phyloP scores from a whole-genome alignment of 1,140 invertebrate species.

The Psilanteris sp. region DNA sequence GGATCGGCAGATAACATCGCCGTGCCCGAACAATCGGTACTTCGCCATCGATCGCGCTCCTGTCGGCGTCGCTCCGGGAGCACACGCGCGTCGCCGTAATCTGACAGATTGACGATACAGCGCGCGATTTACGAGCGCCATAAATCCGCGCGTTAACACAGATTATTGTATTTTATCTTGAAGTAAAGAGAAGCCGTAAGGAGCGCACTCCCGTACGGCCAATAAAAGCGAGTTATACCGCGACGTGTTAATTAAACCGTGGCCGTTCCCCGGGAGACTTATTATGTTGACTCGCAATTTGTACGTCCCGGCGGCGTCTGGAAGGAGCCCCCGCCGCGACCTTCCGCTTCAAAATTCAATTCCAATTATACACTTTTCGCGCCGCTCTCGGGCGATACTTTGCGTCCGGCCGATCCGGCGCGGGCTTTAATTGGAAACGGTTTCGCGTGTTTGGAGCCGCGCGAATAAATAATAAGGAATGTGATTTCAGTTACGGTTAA shows the following conservation, averaged over 20 bases:
- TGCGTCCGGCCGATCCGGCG: no score
- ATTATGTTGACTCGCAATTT: conserved; percentile 30
- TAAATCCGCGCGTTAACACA: conserved; percentile 55
- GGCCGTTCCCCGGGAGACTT: conserved; percentile 32
- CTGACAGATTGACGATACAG: conserved; percentile 60
- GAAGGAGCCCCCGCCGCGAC: no score
- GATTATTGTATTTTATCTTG: conserved; percentile 61
- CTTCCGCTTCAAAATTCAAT: no score
- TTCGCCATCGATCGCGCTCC: conserved; percentile 35
- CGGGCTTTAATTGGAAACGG: no score
- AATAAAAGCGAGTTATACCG: conserved; percentile 50
- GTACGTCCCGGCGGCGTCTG: not conserved
- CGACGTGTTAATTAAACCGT: conserved; percentile 54
- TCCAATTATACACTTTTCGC: no score
- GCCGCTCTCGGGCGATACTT: no score
- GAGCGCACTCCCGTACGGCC: conserved; percentile 20
- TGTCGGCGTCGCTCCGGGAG: conserved; percentile 67
- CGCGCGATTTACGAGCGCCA: conserved; percentile 54
- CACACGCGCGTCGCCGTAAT: conserved; percentile 62
- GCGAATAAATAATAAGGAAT: no score
- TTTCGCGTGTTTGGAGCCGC: no score
- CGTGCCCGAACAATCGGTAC: conserved; percentile 31
- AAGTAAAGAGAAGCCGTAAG: conserved; percentile 33
- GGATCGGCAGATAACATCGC: no score
- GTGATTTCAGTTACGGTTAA: no score